Evolutionary conservation across 2,113 vertebrate species (phyloP).

Genomic region (Thunnus maccoyii): DNA sequence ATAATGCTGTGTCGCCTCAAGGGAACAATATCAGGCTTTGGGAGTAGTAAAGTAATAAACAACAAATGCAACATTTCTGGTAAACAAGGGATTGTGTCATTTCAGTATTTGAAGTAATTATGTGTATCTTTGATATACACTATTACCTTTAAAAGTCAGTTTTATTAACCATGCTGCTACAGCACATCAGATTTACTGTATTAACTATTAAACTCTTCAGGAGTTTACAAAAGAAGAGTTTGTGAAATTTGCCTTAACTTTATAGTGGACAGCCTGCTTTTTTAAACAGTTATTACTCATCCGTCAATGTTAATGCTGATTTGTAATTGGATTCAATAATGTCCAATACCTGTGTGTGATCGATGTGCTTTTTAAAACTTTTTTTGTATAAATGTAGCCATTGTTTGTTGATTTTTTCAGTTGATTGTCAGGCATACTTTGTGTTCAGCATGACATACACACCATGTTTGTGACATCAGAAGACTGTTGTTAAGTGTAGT

Average conservation of each 20-base stretch:
- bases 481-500: not conserved
- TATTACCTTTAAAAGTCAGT: not conserved
- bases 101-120: not conserved
- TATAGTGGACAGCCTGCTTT: not conserved
- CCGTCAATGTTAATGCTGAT: not conserved
- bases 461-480: not conserved
- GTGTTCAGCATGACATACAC: too few relatives aligned
- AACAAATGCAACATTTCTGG: not conserved
- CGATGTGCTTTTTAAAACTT: not conserved
- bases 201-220: not conserved
- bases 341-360: not conserved
- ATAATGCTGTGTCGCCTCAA: not conserved
- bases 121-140: constrained; percentile 1
- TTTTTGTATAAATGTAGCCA: not conserved
- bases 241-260: not conserved
- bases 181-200: not conserved
- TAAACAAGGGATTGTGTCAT: constrained; percentile 5
- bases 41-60: not conserved
- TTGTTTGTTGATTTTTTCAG: not conserved
- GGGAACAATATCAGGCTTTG: not conserved
- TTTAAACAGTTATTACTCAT: not conserved
- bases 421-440: not conserved
- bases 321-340: not conserved
- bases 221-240: constrained; percentile 16
- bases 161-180: constrained; percentile 17